Base-by-base conservation (phyloP, 2,888 invertebrate genomes). In the Apoda limacodes region DNA sequence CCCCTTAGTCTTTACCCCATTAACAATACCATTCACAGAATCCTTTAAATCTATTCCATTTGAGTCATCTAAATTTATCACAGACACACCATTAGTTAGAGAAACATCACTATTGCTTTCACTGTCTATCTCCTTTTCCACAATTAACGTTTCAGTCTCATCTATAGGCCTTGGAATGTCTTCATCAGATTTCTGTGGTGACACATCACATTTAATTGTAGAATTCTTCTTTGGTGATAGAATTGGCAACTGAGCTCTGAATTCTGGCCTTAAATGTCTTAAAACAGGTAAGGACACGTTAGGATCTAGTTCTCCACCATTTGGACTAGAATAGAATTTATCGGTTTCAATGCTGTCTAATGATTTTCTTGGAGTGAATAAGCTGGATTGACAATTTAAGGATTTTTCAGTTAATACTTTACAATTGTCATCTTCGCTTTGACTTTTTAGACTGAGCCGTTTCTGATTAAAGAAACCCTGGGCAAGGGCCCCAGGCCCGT, bases 401-500 rank as follows among this genome's bases (percentile, higher is more conserved):
- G 74, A 74, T 40, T 74, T 75, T 39, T 78, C 78, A 0, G 65
- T 68, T 12, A 78, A 42, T 2, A 75, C 64, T 46, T 70, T 76
- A 0, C 59, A 43, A 9, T 74, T 70, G 0, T 75, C 76, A 0
- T 75, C 75, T 11, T 75, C 72, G 31, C 67, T 58, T 13, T 63
- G 51, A 30, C 72, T 74, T 28, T 75, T 74, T 11, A 63, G 53
- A 47, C 82, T 83, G 39, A 80, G 78, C 5, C 84, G 64, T 50
- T 84, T 85, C 45, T 86, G 85, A 43, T 88, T 87, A 60, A 92
- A 90, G 60, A 93, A 93, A 1, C 91, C 92, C 60, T 92, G 92
- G 2, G 92, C 93, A 17, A 93, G 61, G 2, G 93, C 93, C 3
- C 92, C 92, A 0, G 93, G 92, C 0, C 95, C 95, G 57, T 94